Percentiles rank a stretch among this genome's conserved stretches.
Conservation (phyloP, 2,888 invertebrate genomes). For the Dryocosmus kuriphilus region DNA sequence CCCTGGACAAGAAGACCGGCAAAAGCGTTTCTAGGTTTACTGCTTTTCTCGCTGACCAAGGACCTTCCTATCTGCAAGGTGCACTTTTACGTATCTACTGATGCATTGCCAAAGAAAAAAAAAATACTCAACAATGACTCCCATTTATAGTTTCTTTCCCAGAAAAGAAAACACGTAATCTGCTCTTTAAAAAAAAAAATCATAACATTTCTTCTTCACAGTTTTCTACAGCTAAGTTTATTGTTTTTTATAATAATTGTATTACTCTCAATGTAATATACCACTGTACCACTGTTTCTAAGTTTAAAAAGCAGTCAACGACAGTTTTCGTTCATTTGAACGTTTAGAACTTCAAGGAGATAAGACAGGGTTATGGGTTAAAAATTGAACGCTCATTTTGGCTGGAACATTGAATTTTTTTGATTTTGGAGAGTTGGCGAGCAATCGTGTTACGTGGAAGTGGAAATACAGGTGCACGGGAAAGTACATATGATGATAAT, state of each 20-base stretch:
- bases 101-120: background rate
- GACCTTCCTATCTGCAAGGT: conserved; percentile 30
- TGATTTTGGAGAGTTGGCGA: background rate
- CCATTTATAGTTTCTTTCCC: conserved; percentile 12
- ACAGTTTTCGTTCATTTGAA: too few species aligned
- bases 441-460: background rate
- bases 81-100: conserved; percentile 20
- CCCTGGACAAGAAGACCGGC: conserved; percentile 68
- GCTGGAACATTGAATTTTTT: background rate
- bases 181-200: background rate
- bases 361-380: too few species aligned
- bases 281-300: too few species aligned
- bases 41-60: conserved; percentile 47
- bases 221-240: background rate
- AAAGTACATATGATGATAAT: conserved; percentile 15
- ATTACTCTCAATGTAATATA: too few species aligned
- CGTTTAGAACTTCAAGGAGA: too few species aligned
- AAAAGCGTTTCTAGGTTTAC: conserved; percentile 68
- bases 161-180: background rate
- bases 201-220: background rate
- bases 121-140: background rate
- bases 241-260: background rate
- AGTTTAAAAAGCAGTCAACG: too few species aligned
- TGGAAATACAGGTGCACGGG: conserved; percentile 22
- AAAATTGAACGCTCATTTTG: background rate